Conservation (phyloP, 2,797 vertebrate species). For the Microchirus variegatus region DNA sequence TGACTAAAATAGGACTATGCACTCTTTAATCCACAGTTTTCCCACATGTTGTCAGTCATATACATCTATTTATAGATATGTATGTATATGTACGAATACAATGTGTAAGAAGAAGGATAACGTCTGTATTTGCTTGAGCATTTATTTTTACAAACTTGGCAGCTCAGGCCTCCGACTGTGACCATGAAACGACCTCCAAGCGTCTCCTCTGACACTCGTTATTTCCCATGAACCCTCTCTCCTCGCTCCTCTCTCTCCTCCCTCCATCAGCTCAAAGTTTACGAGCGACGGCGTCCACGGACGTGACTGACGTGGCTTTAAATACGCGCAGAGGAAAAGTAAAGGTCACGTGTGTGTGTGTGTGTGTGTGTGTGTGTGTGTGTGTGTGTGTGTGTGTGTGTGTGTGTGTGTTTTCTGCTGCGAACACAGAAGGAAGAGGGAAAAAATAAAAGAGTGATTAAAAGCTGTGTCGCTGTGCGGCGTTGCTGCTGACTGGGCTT, state of each 20-base stretch:
- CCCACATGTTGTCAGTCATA: too few relatives aligned
- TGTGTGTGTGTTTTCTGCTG: conserved; percentile 16
- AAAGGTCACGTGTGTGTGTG: conserved; percentile 48
- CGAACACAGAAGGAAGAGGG: conserved; percentile 26
- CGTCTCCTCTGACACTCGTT: not conserved
- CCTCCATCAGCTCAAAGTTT: not conserved
- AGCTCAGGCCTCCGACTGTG: not conserved
- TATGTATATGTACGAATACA: too few relatives aligned
- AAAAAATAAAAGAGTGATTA: not conserved
- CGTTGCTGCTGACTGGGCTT: conserved; percentile 83
- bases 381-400: not conserved
- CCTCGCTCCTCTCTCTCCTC: too few relatives aligned
- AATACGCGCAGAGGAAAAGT: conserved; percentile 30
- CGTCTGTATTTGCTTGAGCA: not conserved
- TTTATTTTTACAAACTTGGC: too few relatives aligned
- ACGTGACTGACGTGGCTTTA: not conserved
- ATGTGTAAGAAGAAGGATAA: not conserved
- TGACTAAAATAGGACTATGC: too few relatives aligned
- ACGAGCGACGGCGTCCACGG: not conserved
- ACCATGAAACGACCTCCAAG: conserved; percentile 12
- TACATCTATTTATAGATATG: too few relatives aligned
- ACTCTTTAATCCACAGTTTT: too few relatives aligned
- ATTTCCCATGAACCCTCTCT: not conserved
- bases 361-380: too few relatives aligned
- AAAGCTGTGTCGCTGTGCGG: conserved; percentile 75